Evolutionary conservation across 2,888 invertebrate species (phyloP).

Genomic region (Hypercompe scribonia): DNA sequence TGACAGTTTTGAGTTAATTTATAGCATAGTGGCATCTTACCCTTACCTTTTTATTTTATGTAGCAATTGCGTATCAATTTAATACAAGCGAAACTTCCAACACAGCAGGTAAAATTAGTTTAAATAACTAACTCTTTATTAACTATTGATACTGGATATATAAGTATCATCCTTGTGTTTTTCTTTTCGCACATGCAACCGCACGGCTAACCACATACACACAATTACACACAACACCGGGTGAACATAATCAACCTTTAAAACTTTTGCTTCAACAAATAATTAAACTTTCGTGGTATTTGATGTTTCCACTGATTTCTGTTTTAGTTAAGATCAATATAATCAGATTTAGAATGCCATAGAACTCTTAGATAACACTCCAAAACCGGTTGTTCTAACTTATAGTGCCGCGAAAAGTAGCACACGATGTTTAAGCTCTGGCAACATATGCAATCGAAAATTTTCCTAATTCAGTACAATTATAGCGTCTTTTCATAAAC

Average conservation of each 20-base stretch:
- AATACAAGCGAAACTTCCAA: background rate
- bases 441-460: background rate
- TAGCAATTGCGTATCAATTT: background rate
- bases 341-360: background rate
- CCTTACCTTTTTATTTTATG: background rate
- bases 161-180: background rate
- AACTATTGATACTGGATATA: background rate
- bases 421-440: slow-evolving; percentile 2
- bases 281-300: background rate
- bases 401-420: slow-evolving; percentile 1
- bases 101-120: background rate
- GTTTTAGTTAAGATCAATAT: background rate
- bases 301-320: background rate
- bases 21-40: background rate
- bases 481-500: slow-evolving; percentile 19
- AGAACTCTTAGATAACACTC: background rate
- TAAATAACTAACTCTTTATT: background rate
- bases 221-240: background rate
- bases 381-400: background rate
- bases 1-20: background rate
- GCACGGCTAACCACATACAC: background rate
- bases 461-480: background rate
- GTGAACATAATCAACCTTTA: background rate
- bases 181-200: background rate
- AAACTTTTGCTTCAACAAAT: background rate